A percentile compares a stretch with the other conserved stretches of the same genome.
Conservation (phyloP, 1,140 invertebrate species). For the Drosophila dunni region DNA sequence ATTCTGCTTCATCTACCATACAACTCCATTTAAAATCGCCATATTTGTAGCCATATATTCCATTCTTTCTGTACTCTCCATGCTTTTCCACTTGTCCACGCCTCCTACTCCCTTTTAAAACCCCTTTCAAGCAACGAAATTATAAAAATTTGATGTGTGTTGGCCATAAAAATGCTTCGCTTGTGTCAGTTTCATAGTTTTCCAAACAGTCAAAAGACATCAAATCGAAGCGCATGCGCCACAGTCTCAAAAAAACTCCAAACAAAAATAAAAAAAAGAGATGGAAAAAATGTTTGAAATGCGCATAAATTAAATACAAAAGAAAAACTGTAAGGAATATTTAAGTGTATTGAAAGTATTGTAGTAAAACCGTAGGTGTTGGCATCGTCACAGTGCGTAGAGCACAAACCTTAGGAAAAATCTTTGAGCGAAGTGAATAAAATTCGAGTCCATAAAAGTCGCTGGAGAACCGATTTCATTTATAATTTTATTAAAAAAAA, state of each 20-base stretch:
- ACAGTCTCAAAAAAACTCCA: constrained; percentile 25
- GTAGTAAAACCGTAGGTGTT: constrained; percentile 71
- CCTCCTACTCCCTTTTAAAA: constrained; percentile 4
- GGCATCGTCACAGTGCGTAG: constrained; percentile 54
- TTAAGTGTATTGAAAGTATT: constrained; percentile 14
- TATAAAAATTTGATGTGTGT: constrained; percentile 55
- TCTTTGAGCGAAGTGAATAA: neutral
- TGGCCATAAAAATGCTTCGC: constrained; percentile 56
- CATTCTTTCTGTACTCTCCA: neutral
- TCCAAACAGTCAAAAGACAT: constrained; percentile 18
- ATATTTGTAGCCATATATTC: neutral
- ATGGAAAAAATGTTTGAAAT: constrained; percentile 49
- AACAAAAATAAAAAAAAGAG: neutral
- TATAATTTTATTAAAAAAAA: constrained; percentile 71
- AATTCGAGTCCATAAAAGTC: constrained; percentile 55
- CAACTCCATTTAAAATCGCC: too few relatives aligned
- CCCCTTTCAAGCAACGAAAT: neutral
- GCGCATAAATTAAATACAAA: constrained; percentile 65
- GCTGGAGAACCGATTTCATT: constrained; percentile 43
- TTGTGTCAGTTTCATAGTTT: constrained; percentile 38
- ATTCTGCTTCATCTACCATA: too few relatives aligned
- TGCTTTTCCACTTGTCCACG: neutral
- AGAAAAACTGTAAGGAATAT: constrained; percentile 34
- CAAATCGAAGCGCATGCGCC: constrained; percentile 70
- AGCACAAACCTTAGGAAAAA: constrained; percentile 10